Conservation (phyloP, 1,140 invertebrate genomes). For the Sinella curviseta region DNA sequence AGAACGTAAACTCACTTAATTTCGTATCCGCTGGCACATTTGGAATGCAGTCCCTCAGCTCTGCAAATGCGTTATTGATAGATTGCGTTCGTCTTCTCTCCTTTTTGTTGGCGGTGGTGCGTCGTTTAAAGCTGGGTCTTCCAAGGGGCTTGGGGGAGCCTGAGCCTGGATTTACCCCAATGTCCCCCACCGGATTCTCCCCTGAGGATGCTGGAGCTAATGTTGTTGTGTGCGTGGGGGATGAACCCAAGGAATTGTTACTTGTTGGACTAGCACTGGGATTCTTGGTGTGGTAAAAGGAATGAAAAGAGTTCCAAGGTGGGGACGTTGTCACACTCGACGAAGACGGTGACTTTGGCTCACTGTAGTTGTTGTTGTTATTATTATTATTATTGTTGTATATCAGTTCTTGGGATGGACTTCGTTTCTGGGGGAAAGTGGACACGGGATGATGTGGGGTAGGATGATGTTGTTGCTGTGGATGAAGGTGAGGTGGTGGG, state of each 20-base stretch:
- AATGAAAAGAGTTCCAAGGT: slow-evolving; percentile 12
- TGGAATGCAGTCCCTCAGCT: slow-evolving; percentile 88
- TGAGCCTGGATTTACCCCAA: neutral
- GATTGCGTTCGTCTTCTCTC: slow-evolving; percentile 82
- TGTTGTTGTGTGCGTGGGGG: neutral
- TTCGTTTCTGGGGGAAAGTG: slow-evolving; percentile 8
- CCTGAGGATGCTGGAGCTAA: neutral
- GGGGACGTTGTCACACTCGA: neutral
- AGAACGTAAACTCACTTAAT: slow-evolving; percentile 57
- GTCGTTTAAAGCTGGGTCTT: slow-evolving; percentile 46
- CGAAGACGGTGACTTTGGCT: neutral
- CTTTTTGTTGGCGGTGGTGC: slow-evolving; percentile 79
- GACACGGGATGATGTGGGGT: neutral
- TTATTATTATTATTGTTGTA: neutral
- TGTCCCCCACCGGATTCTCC: neutral
- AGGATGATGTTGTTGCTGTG: neutral
- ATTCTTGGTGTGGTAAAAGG: slow-evolving; percentile 7
- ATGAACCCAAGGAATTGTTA: neutral
- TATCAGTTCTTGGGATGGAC: neutral
- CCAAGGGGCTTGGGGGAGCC: neutral
- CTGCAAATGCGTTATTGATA: slow-evolving; percentile 92
- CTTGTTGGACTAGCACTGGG: slow-evolving; percentile 5
- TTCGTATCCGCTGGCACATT: slow-evolving; percentile 95
- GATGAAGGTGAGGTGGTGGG: neutral
- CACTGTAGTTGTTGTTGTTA: neutral